Evolutionary conservation across 2,113 vertebrate species (phyloP), one percentile per base, ranked within the genome.

Genomic region (Ranitomeya imitator): DNA sequence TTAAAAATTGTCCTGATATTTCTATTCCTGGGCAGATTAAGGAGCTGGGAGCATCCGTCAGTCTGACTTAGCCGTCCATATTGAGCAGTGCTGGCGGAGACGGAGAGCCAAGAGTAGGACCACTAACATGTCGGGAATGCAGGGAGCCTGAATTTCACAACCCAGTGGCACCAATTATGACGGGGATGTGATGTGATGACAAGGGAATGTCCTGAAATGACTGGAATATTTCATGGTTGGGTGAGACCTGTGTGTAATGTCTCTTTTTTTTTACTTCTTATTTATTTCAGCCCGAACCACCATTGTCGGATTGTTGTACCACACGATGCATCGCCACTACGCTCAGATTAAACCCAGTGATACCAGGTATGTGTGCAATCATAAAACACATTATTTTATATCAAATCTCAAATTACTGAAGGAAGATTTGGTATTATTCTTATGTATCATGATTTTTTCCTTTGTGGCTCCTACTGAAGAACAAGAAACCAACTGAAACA

Each of bases 241-340:
- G 85, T 89, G 90, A 86, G 77, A 9, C 45, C 3, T 0, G 77
- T 60, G 79, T 63, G 0, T 93, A 89, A 92, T n/a, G 6, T 51
- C 18, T 85, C n/a, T 10, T 57, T 16, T 10, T 57, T 16, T 76
- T 14, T 12, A 45, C 5, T 0, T 84, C 80, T 90, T 73, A 85
- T 85, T 57, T 69, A 31, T 83, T 79, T 5, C 93, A 99, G 98
- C 92, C 90, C 97, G 97, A 92, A 96, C 97, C 83, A 98, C 96
- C 90, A 94, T 98, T 0, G 97, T 99, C 0, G 98, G 98, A 23
- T 95, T 99, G 19, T 94, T 97, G 7, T 99, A 99, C 93, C 97
- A 97, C 83, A 96, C 92, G 23, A 94, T 99, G 95, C 97, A 99
- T 90, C 92, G 45, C 71, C 96, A 95, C 93, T 95, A 99, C 90